These are phyloP conservation scores for Aldabrachelys gigantea DNA, from an alignment of 2,113 vertebrate genomes.

Conservation along the genomic window DNA sequence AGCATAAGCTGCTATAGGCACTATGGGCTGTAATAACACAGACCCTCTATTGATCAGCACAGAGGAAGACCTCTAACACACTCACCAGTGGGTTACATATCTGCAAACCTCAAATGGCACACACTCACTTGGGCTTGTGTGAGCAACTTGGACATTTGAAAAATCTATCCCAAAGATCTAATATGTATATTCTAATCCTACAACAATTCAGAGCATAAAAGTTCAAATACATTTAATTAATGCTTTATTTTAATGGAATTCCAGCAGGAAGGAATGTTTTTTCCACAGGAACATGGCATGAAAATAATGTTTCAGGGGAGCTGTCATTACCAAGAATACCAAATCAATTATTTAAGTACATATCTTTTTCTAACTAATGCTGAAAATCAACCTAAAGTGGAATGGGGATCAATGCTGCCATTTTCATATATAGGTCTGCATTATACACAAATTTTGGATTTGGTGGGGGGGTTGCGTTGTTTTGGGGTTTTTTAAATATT, in stretches of 20 bases:
- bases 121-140: background rate
- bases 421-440: background rate
- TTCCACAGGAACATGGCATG: background rate
- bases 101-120: background rate
- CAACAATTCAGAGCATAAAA: background rate
- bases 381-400: background rate
- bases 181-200: background rate
- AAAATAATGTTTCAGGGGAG: constrained; percentile 13
- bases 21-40: too few relatives aligned
- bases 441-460: background rate
- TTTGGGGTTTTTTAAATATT: background rate
- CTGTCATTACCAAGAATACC: constrained; percentile 5
- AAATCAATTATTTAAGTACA: background rate
- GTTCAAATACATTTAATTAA: constrained; percentile 3
- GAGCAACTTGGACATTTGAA: constrained; percentile 9
- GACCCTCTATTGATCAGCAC: too few relatives aligned
- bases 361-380: background rate
- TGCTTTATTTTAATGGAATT: constrained; percentile 24
- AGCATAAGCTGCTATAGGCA: too few relatives aligned
- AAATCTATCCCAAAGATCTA: background rate
- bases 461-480: background rate
- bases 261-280: constrained; percentile 45
- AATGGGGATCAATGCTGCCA: background rate
- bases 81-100: background rate
- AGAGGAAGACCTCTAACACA: too few relatives aligned